phyloP scores from a whole-genome alignment of 2,113 vertebrate species.

The Falcunculus frontatus region DNA sequence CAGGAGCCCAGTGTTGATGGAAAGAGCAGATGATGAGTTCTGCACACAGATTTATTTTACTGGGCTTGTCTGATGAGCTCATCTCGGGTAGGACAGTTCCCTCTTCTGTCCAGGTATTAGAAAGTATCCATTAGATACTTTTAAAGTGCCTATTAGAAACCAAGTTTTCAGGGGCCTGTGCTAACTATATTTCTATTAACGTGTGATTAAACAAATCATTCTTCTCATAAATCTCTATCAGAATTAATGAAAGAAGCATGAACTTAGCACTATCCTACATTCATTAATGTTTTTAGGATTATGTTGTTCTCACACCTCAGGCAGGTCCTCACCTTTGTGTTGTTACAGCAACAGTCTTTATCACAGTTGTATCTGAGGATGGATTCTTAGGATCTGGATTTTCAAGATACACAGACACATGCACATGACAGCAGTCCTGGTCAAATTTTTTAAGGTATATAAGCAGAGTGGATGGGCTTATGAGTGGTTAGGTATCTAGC shows the following conservation, averaged over 20 bases:
- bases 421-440: not conserved
- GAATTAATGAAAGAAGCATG: not conserved
- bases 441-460: not conserved
- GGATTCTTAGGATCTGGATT: not conserved
- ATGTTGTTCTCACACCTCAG: not conserved
- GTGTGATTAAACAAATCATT: not conserved
- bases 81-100: not conserved
- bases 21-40: not conserved
- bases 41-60: not conserved
- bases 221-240: not conserved
- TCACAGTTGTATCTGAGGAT: not conserved
- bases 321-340: not conserved
- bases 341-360: not conserved
- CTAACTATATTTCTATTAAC: not conserved
- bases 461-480: not conserved
- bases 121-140: not conserved
- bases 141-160: not conserved
- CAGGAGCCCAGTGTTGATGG: not conserved
- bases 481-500: not conserved
- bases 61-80: not conserved
- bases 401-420: not conserved
- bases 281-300: not conserved
- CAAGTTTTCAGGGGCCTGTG: not conserved
- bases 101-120: not conserved
- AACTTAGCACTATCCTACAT: accelerated